A percentile compares a stretch with the other conserved stretches of the same genome.
Conservation (phyloP, 2,797 vertebrate genomes). For the Neosilurus mollespiculum region DNA sequence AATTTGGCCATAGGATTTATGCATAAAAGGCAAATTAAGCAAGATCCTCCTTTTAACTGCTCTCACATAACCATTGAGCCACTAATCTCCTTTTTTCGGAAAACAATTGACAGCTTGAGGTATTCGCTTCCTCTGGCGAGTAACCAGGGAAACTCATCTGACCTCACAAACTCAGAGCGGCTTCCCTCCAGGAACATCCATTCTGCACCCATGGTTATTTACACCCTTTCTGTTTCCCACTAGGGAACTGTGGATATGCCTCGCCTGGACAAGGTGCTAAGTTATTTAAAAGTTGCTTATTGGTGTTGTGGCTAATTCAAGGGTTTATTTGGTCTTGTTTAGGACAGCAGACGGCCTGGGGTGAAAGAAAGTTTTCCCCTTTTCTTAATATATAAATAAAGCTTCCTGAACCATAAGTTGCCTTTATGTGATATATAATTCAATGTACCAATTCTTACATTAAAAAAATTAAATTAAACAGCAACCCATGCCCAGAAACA, state of each 20-base stretch:
- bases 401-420: neutral
- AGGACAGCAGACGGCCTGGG: conserved; percentile 57
- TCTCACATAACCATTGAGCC: conserved; percentile 78
- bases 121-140: conserved; percentile 74
- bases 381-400: conserved; percentile 13
- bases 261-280: conserved; percentile 25
- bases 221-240: conserved; percentile 72
- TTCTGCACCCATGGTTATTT: conserved; percentile 78
- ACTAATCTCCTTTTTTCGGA: conserved; percentile 81
- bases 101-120: conserved; percentile 79
- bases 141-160: conserved; percentile 81
- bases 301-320: conserved; percentile 80
- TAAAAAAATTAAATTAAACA: neutral
- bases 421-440: neutral
- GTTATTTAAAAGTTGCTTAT: conserved; percentile 64
- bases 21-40: conserved; percentile 57
- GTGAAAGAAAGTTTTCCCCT: neutral
- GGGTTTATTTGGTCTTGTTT: conserved; percentile 74
- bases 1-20: conserved; percentile 33
- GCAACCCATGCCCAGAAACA: neutral
- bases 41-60: conserved; percentile 70
- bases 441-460: neutral
- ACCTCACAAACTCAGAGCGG: conserved; percentile 78
- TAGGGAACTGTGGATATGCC: conserved; percentile 44
- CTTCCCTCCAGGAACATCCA: conserved; percentile 71